A percentile compares a stretch with the other conserved stretches of the same genome.
phyloP scores from a whole-genome alignment of 2,888 invertebrate genomes.

The Ichneumon xanthorius region DNA sequence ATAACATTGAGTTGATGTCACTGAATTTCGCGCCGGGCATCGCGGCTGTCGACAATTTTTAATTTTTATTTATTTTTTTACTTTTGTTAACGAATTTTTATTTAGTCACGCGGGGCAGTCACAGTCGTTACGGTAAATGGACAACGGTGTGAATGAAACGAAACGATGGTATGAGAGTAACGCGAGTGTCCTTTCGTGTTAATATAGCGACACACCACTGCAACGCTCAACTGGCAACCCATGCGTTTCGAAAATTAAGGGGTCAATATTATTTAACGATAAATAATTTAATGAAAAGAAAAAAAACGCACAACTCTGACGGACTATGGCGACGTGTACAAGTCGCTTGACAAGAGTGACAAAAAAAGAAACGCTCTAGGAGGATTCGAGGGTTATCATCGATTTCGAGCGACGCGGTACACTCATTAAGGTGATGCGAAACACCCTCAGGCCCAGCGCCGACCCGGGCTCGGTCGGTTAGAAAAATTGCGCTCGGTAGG shows the following conservation, averaged over 20 bases:
- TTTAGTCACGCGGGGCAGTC: neutral
- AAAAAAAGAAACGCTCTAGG: conserved; percentile 15
- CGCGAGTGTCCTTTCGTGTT: conserved; percentile 72
- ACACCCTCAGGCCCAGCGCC: neutral
- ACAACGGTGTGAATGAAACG: neutral
- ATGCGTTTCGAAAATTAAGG: conserved; percentile 76
- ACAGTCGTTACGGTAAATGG: neutral
- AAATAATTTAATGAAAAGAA: conserved; percentile 53
- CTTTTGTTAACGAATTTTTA: conserved; percentile 30
- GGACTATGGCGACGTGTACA: conserved; percentile 32
- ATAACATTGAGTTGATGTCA: conserved; percentile 12
- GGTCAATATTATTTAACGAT: conserved; percentile 55
- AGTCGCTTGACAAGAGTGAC: conserved; percentile 19
- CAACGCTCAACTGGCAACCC: conserved; percentile 82
- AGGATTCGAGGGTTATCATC: conserved; percentile 61
- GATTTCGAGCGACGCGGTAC: conserved; percentile 64
- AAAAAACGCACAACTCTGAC: conserved; percentile 33
- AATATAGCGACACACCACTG: conserved; percentile 84
- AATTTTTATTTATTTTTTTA: neutral
- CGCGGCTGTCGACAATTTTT: conserved; percentile 57
- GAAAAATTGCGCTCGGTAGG: no score
- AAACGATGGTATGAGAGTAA: conserved; percentile 31
- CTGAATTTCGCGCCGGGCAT: conserved; percentile 71
- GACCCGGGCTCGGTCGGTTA: no score
- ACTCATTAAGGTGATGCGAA: conserved; percentile 47